Percentiles rank a stretch among this genome's conserved stretches.
These are phyloP conservation scores for Aethina tumida DNA, from an alignment of 1,140 invertebrate species.

Conservation along the genomic window DNA sequence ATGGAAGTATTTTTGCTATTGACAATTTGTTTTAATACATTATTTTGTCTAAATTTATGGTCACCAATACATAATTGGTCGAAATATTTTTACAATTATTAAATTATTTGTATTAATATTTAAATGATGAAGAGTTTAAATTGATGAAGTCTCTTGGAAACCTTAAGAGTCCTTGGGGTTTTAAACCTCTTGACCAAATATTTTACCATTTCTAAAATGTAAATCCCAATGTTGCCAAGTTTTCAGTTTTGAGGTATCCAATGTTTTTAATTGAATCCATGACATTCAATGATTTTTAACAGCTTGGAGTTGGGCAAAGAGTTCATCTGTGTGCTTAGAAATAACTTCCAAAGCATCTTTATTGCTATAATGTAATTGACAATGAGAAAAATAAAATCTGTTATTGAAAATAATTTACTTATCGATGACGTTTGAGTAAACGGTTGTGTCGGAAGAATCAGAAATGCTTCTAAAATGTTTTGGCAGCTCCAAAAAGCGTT, in stretches of 20 bases:
- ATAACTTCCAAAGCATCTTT: constrained; percentile 44
- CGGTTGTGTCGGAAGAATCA: constrained; percentile 15
- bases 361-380: constrained; percentile 37
- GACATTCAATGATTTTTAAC: constrained; percentile 58
- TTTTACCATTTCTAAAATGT: constrained; percentile 79
- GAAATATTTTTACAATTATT: no score
- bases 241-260: constrained; percentile 67
- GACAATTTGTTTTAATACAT: no score
- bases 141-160: no score
- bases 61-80: no score
- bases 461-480: constrained; percentile 65
- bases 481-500: constrained; percentile 81
- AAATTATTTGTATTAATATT: no score
- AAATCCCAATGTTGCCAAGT: constrained; percentile 67
- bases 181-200: constrained; percentile 79
- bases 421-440: constrained; percentile 24
- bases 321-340: constrained; percentile 44
- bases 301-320: constrained; percentile 52
- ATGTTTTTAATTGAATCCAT: constrained; percentile 67
- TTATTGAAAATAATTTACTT: no score
- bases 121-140: no score
- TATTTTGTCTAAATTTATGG: no score
- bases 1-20: no score
- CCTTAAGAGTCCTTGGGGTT: no score
- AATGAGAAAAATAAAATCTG: constrained; percentile 3